phyloP scores from a whole-genome alignment of 2,113 vertebrate species.

The Budorcas taxicolor region DNA sequence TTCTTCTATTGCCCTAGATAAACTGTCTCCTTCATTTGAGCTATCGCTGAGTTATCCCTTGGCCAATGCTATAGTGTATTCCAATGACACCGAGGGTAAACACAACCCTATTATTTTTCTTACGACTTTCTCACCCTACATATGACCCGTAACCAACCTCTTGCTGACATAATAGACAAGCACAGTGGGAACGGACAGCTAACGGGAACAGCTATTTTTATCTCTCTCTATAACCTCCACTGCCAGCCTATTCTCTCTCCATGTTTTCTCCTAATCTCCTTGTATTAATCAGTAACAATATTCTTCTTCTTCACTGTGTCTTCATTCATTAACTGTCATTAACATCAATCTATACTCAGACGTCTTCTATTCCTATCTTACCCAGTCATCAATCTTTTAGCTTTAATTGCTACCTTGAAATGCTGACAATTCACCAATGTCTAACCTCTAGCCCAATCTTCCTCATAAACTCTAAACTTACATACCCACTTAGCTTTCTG shows the following conservation, averaged over 20 bases:
- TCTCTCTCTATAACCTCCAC: neutral
- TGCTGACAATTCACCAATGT: neutral
- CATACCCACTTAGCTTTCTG: neutral
- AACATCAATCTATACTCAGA: neutral
- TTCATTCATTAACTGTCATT: neutral
- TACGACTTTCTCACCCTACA: neutral
- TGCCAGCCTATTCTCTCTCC: neutral
- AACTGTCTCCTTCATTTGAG: neutral
- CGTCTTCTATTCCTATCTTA: neutral
- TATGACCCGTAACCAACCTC: neutral
- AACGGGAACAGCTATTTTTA: neutral
- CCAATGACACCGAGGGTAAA: neutral
- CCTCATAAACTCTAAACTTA: neutral
- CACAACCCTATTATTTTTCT: neutral
- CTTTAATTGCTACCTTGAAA: neutral
- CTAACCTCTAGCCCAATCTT: neutral
- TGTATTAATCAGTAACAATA: neutral
- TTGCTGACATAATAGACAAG: no score
- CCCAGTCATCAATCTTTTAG: neutral
- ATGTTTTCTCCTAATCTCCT: neutral
- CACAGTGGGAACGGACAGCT: neutral
- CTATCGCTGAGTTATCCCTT: neutral
- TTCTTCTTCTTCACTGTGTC: neutral
- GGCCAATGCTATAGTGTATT: rapidly evolving
- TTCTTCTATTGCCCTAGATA: neutral